Conservation (phyloP, 2,797 vertebrate species). For the Cyclura pinguis region DNA sequence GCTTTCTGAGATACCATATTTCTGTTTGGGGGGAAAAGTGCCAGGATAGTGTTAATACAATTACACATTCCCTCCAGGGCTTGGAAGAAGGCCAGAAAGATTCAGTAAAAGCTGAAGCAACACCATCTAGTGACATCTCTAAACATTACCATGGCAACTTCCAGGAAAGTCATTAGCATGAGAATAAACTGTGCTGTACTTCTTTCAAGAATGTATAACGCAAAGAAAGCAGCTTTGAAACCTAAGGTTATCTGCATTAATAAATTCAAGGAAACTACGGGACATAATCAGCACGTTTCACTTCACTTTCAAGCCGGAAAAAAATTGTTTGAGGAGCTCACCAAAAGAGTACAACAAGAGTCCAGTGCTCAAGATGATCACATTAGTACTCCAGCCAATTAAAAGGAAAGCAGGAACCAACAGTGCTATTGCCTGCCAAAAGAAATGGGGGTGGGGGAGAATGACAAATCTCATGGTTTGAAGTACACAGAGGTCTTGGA, state of each 20-base stretch:
- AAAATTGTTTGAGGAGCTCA: slow-evolving; percentile 76
- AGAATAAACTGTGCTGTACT: neutral
- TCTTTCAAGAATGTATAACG: slow-evolving; percentile 8
- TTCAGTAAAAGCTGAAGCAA: slow-evolving; percentile 17
- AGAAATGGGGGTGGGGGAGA: neutral
- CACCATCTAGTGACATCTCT: slow-evolving; percentile 23
- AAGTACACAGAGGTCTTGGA: neutral
- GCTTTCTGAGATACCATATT: neutral
- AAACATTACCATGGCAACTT: slow-evolving; percentile 34
- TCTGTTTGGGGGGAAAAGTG: neutral
- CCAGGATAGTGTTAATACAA: neutral
- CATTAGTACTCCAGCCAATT: slow-evolving; percentile 87
- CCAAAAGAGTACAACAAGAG: slow-evolving; percentile 93
- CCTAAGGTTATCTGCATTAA: slow-evolving; percentile 15
- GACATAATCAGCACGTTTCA: neutral
- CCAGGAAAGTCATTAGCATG: slow-evolving; percentile 28
- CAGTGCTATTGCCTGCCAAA: slow-evolving; percentile 86
- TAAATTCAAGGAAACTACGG: neutral
- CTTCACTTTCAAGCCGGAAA: neutral
- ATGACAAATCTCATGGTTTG: slow-evolving; percentile 21
- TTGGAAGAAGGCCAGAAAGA: neutral
- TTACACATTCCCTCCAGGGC: slow-evolving; percentile 1
- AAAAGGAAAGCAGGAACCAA: slow-evolving; percentile 93
- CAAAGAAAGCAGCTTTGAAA: neutral
- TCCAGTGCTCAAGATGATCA: slow-evolving; percentile 85